Base-by-base conservation (phyloP, 1,140 invertebrate species). In the Marisa cornuarietis region DNA sequence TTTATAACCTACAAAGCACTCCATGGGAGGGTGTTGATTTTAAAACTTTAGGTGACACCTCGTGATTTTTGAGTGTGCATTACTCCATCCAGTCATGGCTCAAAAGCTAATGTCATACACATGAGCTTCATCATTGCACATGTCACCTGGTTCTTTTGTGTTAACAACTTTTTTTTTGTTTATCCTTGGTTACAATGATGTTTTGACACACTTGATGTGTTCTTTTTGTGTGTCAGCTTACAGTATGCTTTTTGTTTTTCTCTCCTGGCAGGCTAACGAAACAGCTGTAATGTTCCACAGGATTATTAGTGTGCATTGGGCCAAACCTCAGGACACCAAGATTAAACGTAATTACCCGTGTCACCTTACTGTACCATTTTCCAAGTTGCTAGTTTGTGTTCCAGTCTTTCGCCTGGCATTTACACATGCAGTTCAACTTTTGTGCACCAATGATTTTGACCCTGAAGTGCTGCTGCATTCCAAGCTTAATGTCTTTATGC, bases 221-320 rank as follows among this genome's bases (percentile, higher is more conserved):
- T 79, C 8, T 71, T 74, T 16, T 72, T 51, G 58, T 72, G 63
- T 63, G n/a, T 71, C 26, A 74, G 24, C 49, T 66, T 72, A 82
- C 71, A 71, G 69, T 82, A 69, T 73, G 68, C 26, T 84, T 79
- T 81, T 68, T 83, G 72, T 82, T 82, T 83, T 79, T 78, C 83
- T 78, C 71, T 78, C 31, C 79, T 72, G 66, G 77, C 92, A 94
- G 93, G 93, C 93, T 85, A 90, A 89, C 86, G 87, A 92, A 85
- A 91, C 93, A 87, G 92, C 92, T 82, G 91, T 93, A 87, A 91
- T 92, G 83, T 90, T 94, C 85, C 94, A 94, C 88, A 93, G 94
- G 87, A 92, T 94, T 80, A 92, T 94, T 90, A 92, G 93, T 85
- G 90, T 94, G 83, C 88, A 90, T 86, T 88, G 87, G 81, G 83